Evolutionary conservation across 2,888 invertebrate genomes (phyloP).

Genomic region (Anoncus sp.): DNA sequence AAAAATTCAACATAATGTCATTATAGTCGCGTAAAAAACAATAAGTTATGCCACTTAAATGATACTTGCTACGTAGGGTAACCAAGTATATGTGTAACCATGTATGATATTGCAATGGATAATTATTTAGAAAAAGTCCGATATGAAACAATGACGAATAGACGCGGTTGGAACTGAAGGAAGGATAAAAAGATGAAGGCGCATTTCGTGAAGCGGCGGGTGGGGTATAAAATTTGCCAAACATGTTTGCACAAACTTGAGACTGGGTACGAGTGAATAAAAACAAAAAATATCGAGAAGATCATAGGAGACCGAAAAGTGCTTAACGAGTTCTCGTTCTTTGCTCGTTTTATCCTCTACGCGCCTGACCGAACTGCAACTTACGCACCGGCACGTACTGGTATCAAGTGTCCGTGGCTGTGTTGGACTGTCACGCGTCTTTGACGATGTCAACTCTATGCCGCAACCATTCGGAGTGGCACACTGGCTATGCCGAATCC

Average conservation of each 20-base stretch:
- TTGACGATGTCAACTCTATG: conserved; percentile 1
- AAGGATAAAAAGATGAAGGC: background rate
- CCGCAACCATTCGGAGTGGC: conserved; percentile 14
- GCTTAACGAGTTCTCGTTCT: conserved; percentile 76
- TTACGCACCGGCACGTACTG: conserved; percentile 54
- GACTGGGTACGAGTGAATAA: conserved; percentile 56
- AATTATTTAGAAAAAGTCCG: too few species aligned
- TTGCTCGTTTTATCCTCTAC: conserved; percentile 66
- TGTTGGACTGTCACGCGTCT: conserved; percentile 24
- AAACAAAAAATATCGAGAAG: conserved; percentile 58
- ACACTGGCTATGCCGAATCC: background rate
- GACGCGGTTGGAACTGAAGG: background rate
- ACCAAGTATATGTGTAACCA: too few species aligned
- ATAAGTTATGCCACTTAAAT: too few species aligned
- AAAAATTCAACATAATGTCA: too few species aligned
- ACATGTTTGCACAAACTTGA: conserved; percentile 78
- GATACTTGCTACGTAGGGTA: too few species aligned
- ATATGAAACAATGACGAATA: too few species aligned
- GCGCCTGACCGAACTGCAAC: conserved; percentile 68
- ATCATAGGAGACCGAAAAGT: conserved; percentile 71
- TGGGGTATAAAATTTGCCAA: conserved; percentile 72
- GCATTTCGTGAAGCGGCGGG: background rate
- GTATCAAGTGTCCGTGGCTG: conserved; percentile 42
- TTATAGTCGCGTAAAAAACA: too few species aligned
- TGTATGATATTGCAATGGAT: too few species aligned